Conservation (phyloP, 2,113 vertebrate genomes). For the Ancistrus triradiatus region DNA sequence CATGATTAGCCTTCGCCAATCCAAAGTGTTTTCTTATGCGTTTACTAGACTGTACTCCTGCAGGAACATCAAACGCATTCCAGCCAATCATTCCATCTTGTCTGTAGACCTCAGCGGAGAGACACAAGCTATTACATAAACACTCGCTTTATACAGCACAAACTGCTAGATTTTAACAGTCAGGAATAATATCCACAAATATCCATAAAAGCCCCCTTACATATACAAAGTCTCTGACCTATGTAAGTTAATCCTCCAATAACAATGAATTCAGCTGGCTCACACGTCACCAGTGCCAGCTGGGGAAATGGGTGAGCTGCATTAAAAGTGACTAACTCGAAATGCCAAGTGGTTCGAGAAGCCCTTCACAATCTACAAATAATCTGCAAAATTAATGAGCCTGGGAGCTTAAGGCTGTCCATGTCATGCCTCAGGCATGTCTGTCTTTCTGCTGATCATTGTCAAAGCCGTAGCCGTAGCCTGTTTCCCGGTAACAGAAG, state of each 20-base stretch:
- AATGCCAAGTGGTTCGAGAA: conserved; percentile 20
- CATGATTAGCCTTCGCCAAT: conserved; percentile 34
- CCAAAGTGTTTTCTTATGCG: conserved; percentile 28
- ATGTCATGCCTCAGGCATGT: background rate
- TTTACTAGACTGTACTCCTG: conserved; percentile 16
- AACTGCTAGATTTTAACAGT: conserved; percentile 43
- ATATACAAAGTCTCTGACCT: conserved; percentile 40
- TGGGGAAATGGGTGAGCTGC: conserved; percentile 28
- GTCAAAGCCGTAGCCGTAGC: background rate
- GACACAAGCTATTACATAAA: conserved; percentile 29
- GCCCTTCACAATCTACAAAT: conserved; percentile 23
- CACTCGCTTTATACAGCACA: conserved; percentile 24
- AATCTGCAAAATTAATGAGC: conserved; percentile 30
- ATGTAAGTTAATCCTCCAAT: conserved; percentile 34
- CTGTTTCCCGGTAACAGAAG: conserved; percentile 14
- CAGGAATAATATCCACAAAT: conserved; percentile 41
- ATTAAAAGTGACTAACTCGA: conserved; percentile 35
- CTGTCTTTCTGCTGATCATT: background rate
- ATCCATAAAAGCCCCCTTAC: conserved; percentile 37
- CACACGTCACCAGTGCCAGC: conserved; percentile 36
- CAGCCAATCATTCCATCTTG: conserved; percentile 18
- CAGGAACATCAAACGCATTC: conserved; percentile 19
- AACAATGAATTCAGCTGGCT: conserved; percentile 31
- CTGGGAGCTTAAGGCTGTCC: conserved; percentile 19
- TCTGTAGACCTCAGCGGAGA: conserved; percentile 23